These are phyloP conservation scores for Sus cebifrons DNA, from an alignment of 2,797 vertebrate genomes.

Conservation along the genomic window DNA sequence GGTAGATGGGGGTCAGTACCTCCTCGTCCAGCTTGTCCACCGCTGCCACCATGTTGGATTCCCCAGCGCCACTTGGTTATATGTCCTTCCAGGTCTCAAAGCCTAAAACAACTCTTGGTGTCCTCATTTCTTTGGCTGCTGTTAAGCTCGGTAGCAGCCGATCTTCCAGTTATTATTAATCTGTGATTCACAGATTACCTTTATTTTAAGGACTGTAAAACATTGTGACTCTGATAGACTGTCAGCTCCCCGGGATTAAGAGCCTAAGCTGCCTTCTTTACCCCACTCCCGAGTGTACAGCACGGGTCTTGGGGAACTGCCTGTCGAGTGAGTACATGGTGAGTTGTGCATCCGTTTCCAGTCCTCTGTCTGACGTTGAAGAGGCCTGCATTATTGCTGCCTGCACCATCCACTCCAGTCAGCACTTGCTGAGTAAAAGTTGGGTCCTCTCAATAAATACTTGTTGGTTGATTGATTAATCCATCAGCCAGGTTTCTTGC, in stretches of 20 bases:
- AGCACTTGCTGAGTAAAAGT: constrained; percentile 82
- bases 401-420: constrained; percentile 57
- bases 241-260: neutral
- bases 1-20: no score
- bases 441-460: constrained; percentile 84
- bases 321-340: neutral
- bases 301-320: no score
- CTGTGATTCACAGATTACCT: neutral
- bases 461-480: constrained; percentile 83
- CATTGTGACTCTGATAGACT: neutral
- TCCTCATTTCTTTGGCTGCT: neutral
- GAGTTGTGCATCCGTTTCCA: neutral
- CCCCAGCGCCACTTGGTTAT: neutral
- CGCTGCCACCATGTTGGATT: neutral
- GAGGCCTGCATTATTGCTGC: constrained; percentile 70
- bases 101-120: neutral
- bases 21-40: neutral
- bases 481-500: constrained; percentile 79
- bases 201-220: neutral
- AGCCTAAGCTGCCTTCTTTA: neutral
- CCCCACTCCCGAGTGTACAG: neutral
- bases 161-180: neutral
- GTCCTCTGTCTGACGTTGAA: constrained; percentile 78
- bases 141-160: neutral
- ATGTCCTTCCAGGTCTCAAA: neutral